These are phyloP conservation scores for Parazoanthus swiftii DNA, from an alignment of 92 coral and sea anemone species.

Conservation along the genomic window DNA sequence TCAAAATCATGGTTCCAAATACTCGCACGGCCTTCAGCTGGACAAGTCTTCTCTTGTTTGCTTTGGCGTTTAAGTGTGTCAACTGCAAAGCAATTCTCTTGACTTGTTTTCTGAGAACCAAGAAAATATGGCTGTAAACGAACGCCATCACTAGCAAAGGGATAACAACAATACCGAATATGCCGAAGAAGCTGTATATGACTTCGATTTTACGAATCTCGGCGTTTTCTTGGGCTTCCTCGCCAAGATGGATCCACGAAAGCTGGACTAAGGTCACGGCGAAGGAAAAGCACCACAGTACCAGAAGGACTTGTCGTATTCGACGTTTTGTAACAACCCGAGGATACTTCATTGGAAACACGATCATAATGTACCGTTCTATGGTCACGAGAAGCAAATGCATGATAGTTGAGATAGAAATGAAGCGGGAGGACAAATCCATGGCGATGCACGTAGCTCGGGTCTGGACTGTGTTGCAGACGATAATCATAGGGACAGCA, in stretches of 20 bases:
- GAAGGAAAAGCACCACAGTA: slow-evolving; percentile 61
- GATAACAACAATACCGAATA: slow-evolving; percentile 57
- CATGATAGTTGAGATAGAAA: slow-evolving; percentile 66
- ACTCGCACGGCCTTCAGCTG: slow-evolving; percentile 71
- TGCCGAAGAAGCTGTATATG: slow-evolving; percentile 55
- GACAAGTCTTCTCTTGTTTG: slow-evolving; percentile 45
- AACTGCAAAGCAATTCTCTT: slow-evolving; percentile 57
- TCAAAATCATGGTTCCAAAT: slow-evolving; percentile 69
- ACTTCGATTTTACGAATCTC: slow-evolving; percentile 46
- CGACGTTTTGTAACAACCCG: slow-evolving; percentile 46
- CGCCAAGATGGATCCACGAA: slow-evolving; percentile 52
- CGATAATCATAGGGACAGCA: slow-evolving; percentile 63
- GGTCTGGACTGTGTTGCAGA: slow-evolving; percentile 40
- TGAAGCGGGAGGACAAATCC: slow-evolving; percentile 72
- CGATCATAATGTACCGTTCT: slow-evolving; percentile 75
- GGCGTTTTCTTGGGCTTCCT: slow-evolving; percentile 10
- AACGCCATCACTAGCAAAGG: slow-evolving; percentile 49
- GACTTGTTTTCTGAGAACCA: slow-evolving; percentile 54
- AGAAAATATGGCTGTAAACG: slow-evolving; percentile 61
- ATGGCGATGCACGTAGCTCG: slow-evolving; percentile 51
- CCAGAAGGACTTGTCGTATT: slow-evolving; percentile 29
- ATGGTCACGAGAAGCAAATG: slow-evolving; percentile 66
- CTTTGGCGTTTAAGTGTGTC: slow-evolving; percentile 46
- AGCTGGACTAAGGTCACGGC: slow-evolving; percentile 56
- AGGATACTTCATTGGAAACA: slow-evolving; percentile 67